Conservation (phyloP, 2,797 vertebrate genomes). For the Coilia nasus region DNA sequence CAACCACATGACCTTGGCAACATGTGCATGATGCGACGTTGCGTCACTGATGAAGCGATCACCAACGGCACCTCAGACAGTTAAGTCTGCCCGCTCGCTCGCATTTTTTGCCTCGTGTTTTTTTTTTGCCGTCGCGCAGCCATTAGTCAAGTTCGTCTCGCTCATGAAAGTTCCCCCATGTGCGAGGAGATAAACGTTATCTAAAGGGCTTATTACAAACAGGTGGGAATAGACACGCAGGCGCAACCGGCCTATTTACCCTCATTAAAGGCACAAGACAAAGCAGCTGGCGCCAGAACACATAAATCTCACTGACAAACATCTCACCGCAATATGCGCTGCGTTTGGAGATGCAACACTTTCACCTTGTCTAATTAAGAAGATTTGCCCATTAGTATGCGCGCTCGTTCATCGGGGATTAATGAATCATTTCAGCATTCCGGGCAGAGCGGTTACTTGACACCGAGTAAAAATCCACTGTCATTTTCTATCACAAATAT, state of each 20-base stretch:
- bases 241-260: slow-evolving; percentile 9
- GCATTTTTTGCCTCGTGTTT: not conserved
- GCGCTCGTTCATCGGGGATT: slow-evolving; percentile 2
- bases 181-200: slow-evolving; percentile 19
- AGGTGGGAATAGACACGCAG: slow-evolving; percentile 5
- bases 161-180: not conserved
- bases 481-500: not conserved
- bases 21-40: not conserved
- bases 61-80: not conserved
- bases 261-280: slow-evolving; percentile 1
- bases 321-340: not conserved
- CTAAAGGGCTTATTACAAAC: slow-evolving; percentile 19
- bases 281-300: slow-evolving; percentile 16
- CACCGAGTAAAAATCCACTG: slow-evolving; percentile 25
- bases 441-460: slow-evolving; percentile 14
- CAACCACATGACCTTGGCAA: not conserved
- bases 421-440: slow-evolving; percentile 16
- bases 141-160: slow-evolving; percentile 18
- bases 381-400: slow-evolving; percentile 19
- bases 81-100: not conserved
- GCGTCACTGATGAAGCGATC: not conserved
- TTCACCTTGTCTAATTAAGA: slow-evolving; percentile 27
- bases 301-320: slow-evolving; percentile 26
- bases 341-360: slow-evolving; percentile 10
- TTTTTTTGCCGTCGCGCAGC: not conserved